A percentile compares a stretch with the other conserved stretches of the same genome.
Evolutionary conservation across 2,797 vertebrate species (phyloP).

Genomic region (Sebastes trivittatus): DNA sequence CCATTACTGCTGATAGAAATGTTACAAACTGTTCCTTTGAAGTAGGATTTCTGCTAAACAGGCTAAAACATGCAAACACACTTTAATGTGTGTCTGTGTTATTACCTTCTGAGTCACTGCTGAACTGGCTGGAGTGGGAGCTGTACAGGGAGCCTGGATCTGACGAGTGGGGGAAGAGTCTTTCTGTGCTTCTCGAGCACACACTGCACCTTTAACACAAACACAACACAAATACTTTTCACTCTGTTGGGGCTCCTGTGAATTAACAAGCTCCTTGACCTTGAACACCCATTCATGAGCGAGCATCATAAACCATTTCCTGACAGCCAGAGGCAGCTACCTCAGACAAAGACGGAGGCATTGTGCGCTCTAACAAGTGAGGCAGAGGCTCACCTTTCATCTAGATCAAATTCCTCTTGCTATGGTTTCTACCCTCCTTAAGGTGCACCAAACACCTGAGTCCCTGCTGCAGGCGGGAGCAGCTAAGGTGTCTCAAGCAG

Average conservation of each 20-base stretch:
- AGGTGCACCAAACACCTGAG: conserved; percentile 66
- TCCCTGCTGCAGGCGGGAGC: conserved; percentile 18
- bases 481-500: conserved; percentile 21
- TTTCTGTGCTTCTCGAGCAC: conserved; percentile 84
- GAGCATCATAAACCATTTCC: conserved; percentile 2
- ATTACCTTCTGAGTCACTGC: conserved; percentile 73
- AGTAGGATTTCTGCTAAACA: background rate
- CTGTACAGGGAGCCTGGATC: conserved; percentile 76
- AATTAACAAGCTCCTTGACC: conserved; percentile 22
- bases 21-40: no score
- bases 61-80: background rate
- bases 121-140: conserved; percentile 70
- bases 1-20: no score
- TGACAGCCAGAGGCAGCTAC: conserved; percentile 5
- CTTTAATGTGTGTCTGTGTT: background rate
- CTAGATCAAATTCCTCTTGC: conserved; percentile 68
- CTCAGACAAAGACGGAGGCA: conserved; percentile 31
- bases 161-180: conserved; percentile 71
- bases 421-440: conserved; percentile 47
- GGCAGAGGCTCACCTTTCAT: conserved; percentile 62
- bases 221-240: conserved; percentile 14
- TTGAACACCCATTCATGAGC: conserved; percentile 12
- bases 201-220: conserved; percentile 81
- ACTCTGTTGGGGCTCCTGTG: background rate
- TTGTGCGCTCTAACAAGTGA: background rate